phyloP scores from a whole-genome alignment of 2,113 vertebrate genomes.

The Toxostoma redivivum region DNA sequence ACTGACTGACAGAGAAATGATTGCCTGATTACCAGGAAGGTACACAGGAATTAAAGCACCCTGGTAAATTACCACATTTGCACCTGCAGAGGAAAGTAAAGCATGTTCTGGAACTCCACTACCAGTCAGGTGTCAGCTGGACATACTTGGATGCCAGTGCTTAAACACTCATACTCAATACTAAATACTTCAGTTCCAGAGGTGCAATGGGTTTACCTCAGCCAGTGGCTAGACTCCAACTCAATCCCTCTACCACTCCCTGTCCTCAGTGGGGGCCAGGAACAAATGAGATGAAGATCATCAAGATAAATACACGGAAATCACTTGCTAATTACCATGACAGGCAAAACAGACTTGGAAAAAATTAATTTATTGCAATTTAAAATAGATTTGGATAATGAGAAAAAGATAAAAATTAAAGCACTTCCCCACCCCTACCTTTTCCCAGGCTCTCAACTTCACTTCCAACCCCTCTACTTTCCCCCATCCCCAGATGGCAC shows the following conservation, averaged over 20 bases:
- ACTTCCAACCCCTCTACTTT: not conserved
- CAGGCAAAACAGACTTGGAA: not conserved
- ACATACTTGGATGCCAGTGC: not conserved
- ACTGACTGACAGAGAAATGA: not conserved
- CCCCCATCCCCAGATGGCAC: not conserved
- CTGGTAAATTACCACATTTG: not conserved
- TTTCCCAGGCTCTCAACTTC: not conserved
- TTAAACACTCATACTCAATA: not conserved
- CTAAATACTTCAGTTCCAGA: not conserved
- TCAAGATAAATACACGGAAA: not conserved
- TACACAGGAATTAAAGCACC: not conserved
- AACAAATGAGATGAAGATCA: not conserved
- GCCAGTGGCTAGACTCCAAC: not conserved
- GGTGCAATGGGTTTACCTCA: not conserved
- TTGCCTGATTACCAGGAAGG: not conserved
- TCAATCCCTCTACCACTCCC: not conserved
- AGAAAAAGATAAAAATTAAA: not conserved
- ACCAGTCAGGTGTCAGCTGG: not conserved
- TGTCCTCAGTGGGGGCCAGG: accelerated
- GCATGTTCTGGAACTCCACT: not conserved
- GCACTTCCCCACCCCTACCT: not conserved
- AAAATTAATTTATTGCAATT: not conserved
- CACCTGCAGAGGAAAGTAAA: not conserved
- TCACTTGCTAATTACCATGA: not conserved
- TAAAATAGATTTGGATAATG: not conserved